Evolutionary conservation across 2,797 vertebrate species (phyloP), one percentile per base, ranked within the genome.

Genomic region (Sebastes cheni): DNA sequence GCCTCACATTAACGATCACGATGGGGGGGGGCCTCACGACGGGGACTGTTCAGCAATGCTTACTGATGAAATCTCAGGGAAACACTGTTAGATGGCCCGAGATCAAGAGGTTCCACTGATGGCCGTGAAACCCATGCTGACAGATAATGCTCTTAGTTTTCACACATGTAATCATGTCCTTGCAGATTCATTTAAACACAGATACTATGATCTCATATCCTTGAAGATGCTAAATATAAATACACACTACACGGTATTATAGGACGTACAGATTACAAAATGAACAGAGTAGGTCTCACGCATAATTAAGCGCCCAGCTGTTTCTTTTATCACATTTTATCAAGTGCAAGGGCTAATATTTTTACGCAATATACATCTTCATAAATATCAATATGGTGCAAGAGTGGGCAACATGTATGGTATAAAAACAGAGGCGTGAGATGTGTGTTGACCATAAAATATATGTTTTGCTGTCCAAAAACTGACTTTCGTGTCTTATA

Each of bases 1-100:
- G 61, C 50, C 29, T 79, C 76, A 42, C 83, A 84, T 86, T 86
- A 88, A 88, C 46, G 23, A 68, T 80, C 68, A 27, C 29, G 23
- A 61, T 25, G 71, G 74, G n/a, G 20, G 20, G 20, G 3, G 61
- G 67, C 76, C 62, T 73, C 16, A 0, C 6, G 11, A 67, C 0
- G 25, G 61, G 39, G 56, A 25, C 67, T 62, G 56, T 71, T 79
- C 80, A 72, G 61, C 50, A 7, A 20, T 22, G 27, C 65, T 72
- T 25, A 16, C 55, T 75, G 75, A 84, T 77, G 73, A 71, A 78
- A 80, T 80, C 73, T 61, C 56, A 27, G 25, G 70, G 66, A 76
- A 60, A 62, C 12, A 3, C 65, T 29, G 20, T 77, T 60, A 72
- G 3, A 74, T 39, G 73, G 67, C 29, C 64, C 13, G 2, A 22